Base-by-base conservation (phyloP, 2,888 invertebrate species). In the Dicranocentrus wangi region DNA sequence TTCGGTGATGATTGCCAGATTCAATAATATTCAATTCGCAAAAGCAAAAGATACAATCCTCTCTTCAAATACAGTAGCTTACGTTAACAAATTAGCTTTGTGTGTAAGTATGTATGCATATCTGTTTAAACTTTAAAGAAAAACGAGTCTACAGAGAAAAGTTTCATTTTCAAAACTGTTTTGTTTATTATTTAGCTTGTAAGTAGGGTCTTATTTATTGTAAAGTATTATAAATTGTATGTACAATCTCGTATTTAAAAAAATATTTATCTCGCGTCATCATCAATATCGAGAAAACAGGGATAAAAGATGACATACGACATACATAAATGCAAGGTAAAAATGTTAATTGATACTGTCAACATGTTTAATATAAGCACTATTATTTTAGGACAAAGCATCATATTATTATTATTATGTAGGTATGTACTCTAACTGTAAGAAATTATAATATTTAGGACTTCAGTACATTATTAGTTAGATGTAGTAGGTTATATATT, bases 161-260 rank as follows among this genome's bases (percentile, higher is more conserved):
- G 58, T 58, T 58, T 23, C 58, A 58, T 23, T 58, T 58, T 23
- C 25, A 58, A 61, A 61, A 55, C 61, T 42, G 28, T 28, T 61
- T 32, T 58, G 10, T 58, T 61, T 32, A 19, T 61, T 61, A 61
- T 23, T 61, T 61, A 28, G 25, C 58, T 58, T 58, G 58, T 58
- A 47, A 47, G 32, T 58, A 70, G 69, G 53, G 27, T 69, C 69
- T 78, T 63, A 78, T 70, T 78, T 78, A 78, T 78, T 78, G 61
- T 78, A 32, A 65, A 27, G n/a, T 66, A 66, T 66, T 66, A 21
- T 47, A 3, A 61, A 63, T 63, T 63, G 15, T 63, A 39, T 63
- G 42, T 66, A 66, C 51, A 66, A 66, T 66, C 51, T 51, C 61
- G 32, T 61, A 28, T 61, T 28, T 28, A 60, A 42, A 3, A 27